phyloP scores from a whole-genome alignment of 2,113 vertebrate species.

The Holacanthus passer region DNA sequence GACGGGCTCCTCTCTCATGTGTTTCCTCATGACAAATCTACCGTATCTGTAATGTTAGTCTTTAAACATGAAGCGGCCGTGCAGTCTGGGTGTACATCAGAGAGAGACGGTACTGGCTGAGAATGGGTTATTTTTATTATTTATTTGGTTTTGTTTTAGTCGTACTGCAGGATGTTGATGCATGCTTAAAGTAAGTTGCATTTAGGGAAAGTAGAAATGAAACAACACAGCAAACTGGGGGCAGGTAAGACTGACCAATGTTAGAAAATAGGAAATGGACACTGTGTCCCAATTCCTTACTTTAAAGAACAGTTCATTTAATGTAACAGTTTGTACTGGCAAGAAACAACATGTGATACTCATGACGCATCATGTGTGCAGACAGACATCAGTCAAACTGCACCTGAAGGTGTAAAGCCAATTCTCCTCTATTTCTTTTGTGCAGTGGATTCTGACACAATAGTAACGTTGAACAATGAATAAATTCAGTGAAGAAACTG shows the following conservation, averaged over 20 bases:
- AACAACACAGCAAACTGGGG: conserved; percentile 90
- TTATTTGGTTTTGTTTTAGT: conserved; percentile 70
- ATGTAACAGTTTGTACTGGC: conserved; percentile 16
- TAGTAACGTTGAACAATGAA: background rate
- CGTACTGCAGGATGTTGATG: conserved; percentile 89
- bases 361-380: conserved; percentile 28
- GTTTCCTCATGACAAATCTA: conserved; percentile 84
- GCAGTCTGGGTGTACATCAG: conserved; percentile 96
- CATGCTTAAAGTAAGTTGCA: conserved; percentile 99
- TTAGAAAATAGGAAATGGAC: conserved; percentile 68
- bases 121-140: conserved; percentile 82
- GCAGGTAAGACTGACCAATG: conserved; percentile 75
- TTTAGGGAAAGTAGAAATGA: conserved; percentile 97
- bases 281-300: conserved; percentile 72
- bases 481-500: background rate
- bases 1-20: conserved; percentile 83
- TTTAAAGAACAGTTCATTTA: background rate
- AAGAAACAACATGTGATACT: background rate
- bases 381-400: conserved; percentile 29
- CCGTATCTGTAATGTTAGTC: conserved; percentile 85
- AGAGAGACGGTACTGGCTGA: conserved; percentile 88
- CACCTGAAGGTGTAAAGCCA: conserved; percentile 2
- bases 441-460: background rate
- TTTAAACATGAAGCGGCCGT: conserved; percentile 87
- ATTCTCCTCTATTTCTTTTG: background rate